Conservation (phyloP, 64 coral and sea anemone genomes). For the Montipora foliosa region DNA sequence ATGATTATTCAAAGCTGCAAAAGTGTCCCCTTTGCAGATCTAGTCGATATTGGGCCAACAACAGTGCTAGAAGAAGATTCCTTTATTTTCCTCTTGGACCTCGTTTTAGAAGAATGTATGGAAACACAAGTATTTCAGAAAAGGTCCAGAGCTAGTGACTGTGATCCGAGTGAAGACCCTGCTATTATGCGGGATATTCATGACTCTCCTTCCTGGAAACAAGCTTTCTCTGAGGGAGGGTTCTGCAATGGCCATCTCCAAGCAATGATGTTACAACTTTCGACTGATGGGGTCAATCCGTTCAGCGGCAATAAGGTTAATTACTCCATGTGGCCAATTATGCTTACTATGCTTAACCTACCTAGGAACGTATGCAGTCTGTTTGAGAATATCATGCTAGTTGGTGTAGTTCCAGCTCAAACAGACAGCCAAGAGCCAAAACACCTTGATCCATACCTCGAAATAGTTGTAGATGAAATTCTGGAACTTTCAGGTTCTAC, state of each 20-base stretch:
- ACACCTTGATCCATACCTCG: not conserved
- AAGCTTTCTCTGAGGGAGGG: no score
- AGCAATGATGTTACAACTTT: not conserved
- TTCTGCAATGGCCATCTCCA: no score
- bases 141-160: not conserved
- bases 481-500: not conserved
- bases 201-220: no score
- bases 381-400: slow-evolving; percentile 15
- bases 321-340: slow-evolving; percentile 53
- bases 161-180: no score
- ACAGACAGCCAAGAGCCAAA: not conserved
- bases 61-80: not conserved
- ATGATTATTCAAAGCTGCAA: not conserved
- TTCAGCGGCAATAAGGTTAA: slow-evolving; percentile 6
- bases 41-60: not conserved
- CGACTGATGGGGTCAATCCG: slow-evolving; percentile 23
- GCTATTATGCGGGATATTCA: no score
- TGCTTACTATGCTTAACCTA: not conserved
- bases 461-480: slow-evolving; percentile 29
- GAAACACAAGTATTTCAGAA: slow-evolving; percentile 29
- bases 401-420: slow-evolving; percentile 32
- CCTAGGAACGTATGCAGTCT: not conserved
- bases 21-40: not conserved
- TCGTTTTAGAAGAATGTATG: slow-evolving; percentile 21
- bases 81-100: slow-evolving; percentile 4